Conservation (phyloP, 2,113 vertebrate species). For the Bettongia penicillata region DNA sequence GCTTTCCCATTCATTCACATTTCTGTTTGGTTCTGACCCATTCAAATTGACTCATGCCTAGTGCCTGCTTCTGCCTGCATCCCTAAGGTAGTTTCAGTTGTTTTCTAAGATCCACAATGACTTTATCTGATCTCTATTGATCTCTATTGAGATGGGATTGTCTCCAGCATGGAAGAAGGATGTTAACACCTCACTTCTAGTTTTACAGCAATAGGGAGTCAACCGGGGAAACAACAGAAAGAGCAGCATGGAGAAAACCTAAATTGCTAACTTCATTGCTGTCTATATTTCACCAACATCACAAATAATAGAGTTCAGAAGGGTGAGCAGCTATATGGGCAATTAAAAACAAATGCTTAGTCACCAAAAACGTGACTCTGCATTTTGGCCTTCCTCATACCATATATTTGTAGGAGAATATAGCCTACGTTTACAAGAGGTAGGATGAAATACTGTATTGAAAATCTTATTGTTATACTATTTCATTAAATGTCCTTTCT, state of each 20-base stretch:
- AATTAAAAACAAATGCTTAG: background rate
- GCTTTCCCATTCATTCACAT: background rate
- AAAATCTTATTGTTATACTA: background rate
- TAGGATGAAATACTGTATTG: background rate
- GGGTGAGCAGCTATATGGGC: background rate
- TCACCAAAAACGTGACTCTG: background rate
- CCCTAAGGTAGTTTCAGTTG: background rate
- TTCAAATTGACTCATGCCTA: background rate
- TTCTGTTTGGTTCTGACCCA: background rate
- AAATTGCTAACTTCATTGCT: background rate
- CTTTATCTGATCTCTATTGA: background rate
- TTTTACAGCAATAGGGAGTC: background rate
- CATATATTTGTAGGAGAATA: background rate
- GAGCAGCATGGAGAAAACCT: background rate
- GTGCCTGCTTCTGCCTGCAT: background rate
- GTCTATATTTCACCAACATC: background rate
- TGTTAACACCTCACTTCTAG: background rate
- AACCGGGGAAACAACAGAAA: background rate
- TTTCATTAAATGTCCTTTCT: background rate
- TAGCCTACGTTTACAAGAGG: background rate
- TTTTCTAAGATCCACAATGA: background rate
- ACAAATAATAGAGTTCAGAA: background rate
- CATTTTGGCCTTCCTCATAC: background rate
- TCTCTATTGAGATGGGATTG: background rate
- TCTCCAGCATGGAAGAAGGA: background rate